phyloP scores from a whole-genome alignment of 2,888 invertebrate genomes.

The Yponomeuta evonymella region DNA sequence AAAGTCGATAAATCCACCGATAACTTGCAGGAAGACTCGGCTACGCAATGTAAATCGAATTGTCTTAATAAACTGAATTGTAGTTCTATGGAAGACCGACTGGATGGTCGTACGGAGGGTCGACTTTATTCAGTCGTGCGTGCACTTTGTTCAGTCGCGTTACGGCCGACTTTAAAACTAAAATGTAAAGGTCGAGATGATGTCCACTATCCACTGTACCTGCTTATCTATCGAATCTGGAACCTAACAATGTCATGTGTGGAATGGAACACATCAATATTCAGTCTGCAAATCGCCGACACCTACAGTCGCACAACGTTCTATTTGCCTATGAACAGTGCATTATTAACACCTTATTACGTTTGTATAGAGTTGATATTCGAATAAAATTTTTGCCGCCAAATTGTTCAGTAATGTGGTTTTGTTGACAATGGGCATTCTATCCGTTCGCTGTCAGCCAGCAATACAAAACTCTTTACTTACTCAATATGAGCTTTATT shows the following conservation, averaged over 20 bases:
- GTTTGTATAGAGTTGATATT: conserved; percentile 38
- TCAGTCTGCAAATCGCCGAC: conserved; percentile 39
- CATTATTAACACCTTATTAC: conserved; percentile 20
- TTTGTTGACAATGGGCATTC: conserved; percentile 54
- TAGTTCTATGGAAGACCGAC: too few relatives aligned
- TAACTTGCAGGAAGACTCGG: too few relatives aligned
- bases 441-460: conserved; percentile 34
- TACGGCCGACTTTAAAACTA: too few relatives aligned
- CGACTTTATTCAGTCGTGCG: too few relatives aligned
- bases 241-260: conserved; percentile 35
- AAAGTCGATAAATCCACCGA: too few relatives aligned
- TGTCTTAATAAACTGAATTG: too few relatives aligned
- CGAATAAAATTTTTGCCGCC: conserved; percentile 23
- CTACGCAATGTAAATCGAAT: too few relatives aligned
- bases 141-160: too few relatives aligned
- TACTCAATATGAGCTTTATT: neutral
- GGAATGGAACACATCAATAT: conserved; percentile 56
- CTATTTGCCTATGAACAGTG: conserved; percentile 24
- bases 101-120: too few relatives aligned
- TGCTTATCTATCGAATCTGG: conserved; percentile 21
- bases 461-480: neutral
- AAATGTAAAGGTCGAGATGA: too few relatives aligned
- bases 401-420: conserved; percentile 29
- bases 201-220: too few relatives aligned
- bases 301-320: conserved; percentile 20